A percentile compares a stretch with the other conserved stretches of the same genome.
Evolutionary conservation across 2,888 invertebrate species (phyloP).

Genomic region (Caenorhabditis sp.): DNA sequence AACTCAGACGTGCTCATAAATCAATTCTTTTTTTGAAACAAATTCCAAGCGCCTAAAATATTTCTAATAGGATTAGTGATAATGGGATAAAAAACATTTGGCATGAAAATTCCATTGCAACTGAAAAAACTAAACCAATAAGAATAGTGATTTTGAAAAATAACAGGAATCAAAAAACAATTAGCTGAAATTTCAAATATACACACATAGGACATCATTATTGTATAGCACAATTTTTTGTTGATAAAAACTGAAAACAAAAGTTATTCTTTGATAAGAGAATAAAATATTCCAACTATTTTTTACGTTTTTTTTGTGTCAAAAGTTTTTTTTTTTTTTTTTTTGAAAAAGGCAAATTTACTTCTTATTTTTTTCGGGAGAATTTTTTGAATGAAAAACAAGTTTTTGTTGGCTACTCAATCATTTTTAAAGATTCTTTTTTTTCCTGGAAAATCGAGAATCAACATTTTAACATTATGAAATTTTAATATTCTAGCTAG

Average conservation of each 20-base stretch:
- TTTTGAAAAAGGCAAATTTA: too few species aligned
- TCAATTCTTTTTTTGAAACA: too few species aligned
- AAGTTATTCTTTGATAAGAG: constrained; percentile 4
- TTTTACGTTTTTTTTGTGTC: not conserved
- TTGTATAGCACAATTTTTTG: not conserved
- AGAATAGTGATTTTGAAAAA: not conserved
- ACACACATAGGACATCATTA: constrained; percentile 6
- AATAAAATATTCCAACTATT: constrained; percentile 4
- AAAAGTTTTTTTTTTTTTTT: too few species aligned
- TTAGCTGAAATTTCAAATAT: constrained; percentile 7
- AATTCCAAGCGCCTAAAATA: too few species aligned
- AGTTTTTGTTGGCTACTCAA: not conserved
- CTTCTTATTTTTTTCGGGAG: too few species aligned
- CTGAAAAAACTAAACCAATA: too few species aligned
- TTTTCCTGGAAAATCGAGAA: not conserved
- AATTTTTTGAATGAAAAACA: not conserved
- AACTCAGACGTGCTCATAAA: too few species aligned
- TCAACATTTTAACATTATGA: not conserved
- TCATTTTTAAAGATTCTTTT: not conserved
- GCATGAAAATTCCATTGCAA: too few species aligned
- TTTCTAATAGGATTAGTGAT: too few species aligned
- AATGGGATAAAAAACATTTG: too few species aligned
- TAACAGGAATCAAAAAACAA: constrained; percentile 2
- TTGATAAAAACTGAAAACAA: constrained; percentile 1
- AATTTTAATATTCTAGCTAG: too few species aligned